phyloP scores from a whole-genome alignment of 2,113 vertebrate genomes.

The Sebastes schlegelii region DNA sequence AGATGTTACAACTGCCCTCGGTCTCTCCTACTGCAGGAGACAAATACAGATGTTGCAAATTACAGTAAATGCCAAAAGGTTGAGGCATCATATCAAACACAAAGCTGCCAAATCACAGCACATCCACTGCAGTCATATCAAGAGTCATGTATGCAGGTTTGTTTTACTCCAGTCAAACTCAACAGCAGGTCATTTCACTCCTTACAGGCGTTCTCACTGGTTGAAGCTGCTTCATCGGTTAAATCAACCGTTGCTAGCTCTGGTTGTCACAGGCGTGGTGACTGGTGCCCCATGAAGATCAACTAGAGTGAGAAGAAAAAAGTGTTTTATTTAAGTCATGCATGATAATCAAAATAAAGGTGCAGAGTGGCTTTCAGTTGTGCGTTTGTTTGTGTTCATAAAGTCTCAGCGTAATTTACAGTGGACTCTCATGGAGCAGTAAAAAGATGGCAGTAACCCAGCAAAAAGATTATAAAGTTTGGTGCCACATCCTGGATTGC shows the following conservation, averaged over 20 bases:
- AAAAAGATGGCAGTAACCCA: neutral
- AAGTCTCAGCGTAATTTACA: neutral
- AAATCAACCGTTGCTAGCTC: neutral
- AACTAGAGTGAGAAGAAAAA: neutral
- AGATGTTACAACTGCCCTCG: no score
- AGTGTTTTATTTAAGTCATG: neutral
- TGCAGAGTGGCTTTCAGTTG: neutral
- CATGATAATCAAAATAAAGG: neutral
- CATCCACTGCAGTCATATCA: neutral
- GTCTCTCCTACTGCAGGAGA: neutral
- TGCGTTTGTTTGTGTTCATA: neutral
- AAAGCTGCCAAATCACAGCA: conserved; percentile 7
- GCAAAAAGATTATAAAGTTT: neutral
- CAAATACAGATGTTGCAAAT: conserved; percentile 1
- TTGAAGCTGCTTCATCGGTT: neutral
- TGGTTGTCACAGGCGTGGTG: neutral
- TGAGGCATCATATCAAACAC: neutral
- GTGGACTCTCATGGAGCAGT: neutral
- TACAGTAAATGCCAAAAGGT: neutral
- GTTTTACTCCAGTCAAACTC: neutral
- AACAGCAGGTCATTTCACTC: neutral
- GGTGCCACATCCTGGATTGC: neutral
- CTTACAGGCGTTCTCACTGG: neutral
- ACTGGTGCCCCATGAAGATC: neutral
- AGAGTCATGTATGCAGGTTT: neutral